A percentile compares a stretch with the other conserved stretches of the same genome.
Evolutionary conservation across 2,888 invertebrate species (phyloP).

Genomic region (Automeris io): DNA sequence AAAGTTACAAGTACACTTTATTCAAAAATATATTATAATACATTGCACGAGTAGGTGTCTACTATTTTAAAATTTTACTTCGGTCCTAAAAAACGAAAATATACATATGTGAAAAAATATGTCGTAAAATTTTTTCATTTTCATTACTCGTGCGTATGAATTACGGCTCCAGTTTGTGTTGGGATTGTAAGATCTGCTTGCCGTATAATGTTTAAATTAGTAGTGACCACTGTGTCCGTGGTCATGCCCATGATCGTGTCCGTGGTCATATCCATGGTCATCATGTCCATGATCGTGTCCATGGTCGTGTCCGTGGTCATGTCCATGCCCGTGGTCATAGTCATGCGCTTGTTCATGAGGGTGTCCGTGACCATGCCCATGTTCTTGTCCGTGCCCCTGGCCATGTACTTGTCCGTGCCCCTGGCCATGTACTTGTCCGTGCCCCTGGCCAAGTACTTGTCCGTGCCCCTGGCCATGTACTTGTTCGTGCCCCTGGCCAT

Average conservation of each 20-base stretch:
- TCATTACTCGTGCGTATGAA: too few relatives aligned
- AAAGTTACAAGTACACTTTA: too few relatives aligned
- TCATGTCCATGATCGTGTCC: background rate
- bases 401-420: slow-evolving; percentile 9
- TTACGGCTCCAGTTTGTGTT: background rate
- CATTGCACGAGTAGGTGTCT: too few relatives aligned
- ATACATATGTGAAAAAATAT: too few relatives aligned
- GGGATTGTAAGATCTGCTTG: background rate
- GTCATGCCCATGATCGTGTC: background rate
- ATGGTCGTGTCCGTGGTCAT: slow-evolving; percentile 2
- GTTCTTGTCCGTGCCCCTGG: slow-evolving; percentile 5
- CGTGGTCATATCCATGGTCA: slow-evolving; percentile 1
- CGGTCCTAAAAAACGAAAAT: too few relatives aligned
- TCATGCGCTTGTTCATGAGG: background rate
- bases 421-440: slow-evolving; percentile 11
- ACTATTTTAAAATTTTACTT: too few relatives aligned
- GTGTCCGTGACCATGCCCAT: too few relatives aligned
- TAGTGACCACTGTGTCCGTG: background rate
- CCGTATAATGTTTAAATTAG: background rate
- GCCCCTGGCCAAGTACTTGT: slow-evolving; percentile 2
- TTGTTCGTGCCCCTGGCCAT: slow-evolving; percentile 6
- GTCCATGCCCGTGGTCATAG: background rate
- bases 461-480: slow-evolving; percentile 9
- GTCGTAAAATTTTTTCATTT: too few relatives aligned
- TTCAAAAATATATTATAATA: too few relatives aligned